These are phyloP conservation scores for Germaria angustata DNA, from an alignment of 2,888 invertebrate species.

Conservation along the genomic window DNA sequence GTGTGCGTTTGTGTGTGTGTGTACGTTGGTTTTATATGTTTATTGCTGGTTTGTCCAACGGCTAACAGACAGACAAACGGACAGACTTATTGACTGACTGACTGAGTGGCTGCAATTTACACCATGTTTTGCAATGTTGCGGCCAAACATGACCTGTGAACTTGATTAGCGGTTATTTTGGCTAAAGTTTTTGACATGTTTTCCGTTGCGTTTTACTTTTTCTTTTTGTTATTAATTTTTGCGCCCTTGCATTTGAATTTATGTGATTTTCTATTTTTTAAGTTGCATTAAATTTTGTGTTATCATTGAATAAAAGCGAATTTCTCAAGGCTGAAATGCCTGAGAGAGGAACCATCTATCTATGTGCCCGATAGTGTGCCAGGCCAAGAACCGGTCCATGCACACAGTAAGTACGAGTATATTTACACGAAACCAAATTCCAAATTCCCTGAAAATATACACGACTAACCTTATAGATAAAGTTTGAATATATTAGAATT, in stretches of 20 bases:
- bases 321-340: neutral
- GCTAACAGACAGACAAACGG: neutral
- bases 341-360: neutral
- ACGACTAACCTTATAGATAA: no score
- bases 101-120: slow-evolving; percentile 54
- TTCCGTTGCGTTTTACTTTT: slow-evolving; percentile 31
- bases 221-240: slow-evolving; percentile 51
- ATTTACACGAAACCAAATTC: no score
- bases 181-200: slow-evolving; percentile 72
- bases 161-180: slow-evolving; percentile 78
- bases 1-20: slow-evolving; percentile 1
- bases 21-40: slow-evolving; percentile 33
- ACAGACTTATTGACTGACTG: slow-evolving; percentile 7
- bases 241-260: slow-evolving; percentile 36
- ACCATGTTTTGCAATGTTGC: slow-evolving; percentile 61
- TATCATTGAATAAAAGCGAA: slow-evolving; percentile 47
- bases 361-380: no score
- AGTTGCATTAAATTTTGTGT: slow-evolving; percentile 61
- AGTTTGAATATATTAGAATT: no score
- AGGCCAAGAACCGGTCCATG: no score
- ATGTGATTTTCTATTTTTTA: slow-evolving; percentile 46
- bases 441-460: no score
- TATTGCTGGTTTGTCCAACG: slow-evolving; percentile 25
- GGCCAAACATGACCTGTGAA: slow-evolving; percentile 72
- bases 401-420: no score